Percentiles rank a stretch among this genome's conserved stretches.
Evolutionary conservation across 2,888 invertebrate genomes (phyloP).

Genomic region (Malachius bipustulatus): DNA sequence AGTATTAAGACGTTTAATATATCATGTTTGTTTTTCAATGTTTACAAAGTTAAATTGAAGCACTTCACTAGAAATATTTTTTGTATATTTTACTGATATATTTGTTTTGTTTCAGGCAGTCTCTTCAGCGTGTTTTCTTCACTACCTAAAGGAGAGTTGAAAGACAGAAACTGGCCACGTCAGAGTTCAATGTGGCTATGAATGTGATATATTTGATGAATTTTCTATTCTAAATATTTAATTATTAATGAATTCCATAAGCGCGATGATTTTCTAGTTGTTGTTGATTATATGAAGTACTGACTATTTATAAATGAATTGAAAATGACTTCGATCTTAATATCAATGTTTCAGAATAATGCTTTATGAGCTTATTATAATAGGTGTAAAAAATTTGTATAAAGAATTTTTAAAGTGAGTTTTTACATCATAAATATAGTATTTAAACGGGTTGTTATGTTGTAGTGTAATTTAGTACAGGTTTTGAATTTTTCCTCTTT

Average conservation of each 20-base stretch:
- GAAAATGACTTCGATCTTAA: constrained; percentile 22
- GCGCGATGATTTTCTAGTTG: constrained; percentile 20
- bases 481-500: constrained; percentile 10
- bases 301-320: constrained; percentile 28
- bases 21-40: too few relatives aligned
- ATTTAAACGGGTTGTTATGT: not conserved
- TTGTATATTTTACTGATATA: too few relatives aligned
- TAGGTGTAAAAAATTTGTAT: constrained; percentile 27
- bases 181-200: constrained; percentile 23
- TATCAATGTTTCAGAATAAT: constrained; percentile 31
- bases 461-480: too few relatives aligned
- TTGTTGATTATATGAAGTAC: constrained; percentile 26
- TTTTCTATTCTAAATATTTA: constrained; percentile 26
- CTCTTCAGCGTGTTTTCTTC: not conserved
- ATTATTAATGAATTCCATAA: constrained; percentile 13
- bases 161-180: constrained; percentile 3
- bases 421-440: constrained; percentile 12
- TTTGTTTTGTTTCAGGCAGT: too few relatives aligned
- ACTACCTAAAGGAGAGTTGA: not conserved
- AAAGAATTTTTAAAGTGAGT: constrained; percentile 7
- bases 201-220: constrained; percentile 34
- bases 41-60: too few relatives aligned
- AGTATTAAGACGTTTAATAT: too few relatives aligned
- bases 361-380: constrained; percentile 32
- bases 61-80: too few relatives aligned